These are phyloP conservation scores for Bilobella aurantiaca DNA, from an alignment of 1,140 invertebrate species.

Conservation along the genomic window DNA sequence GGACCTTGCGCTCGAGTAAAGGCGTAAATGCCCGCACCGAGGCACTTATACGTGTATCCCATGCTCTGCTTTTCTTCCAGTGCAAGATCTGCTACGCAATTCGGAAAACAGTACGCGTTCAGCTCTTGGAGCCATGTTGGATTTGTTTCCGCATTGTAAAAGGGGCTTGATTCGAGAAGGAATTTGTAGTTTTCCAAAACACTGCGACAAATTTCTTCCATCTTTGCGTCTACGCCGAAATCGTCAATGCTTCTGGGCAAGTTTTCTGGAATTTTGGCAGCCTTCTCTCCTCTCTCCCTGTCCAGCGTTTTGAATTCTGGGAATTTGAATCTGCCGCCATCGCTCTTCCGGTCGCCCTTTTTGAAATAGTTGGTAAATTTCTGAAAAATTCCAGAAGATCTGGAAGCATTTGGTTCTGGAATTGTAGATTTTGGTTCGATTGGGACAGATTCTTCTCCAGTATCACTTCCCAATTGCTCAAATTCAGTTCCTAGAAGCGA, in stretches of 20 bases:
- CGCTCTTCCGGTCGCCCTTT: background rate
- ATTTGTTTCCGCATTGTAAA: constrained; percentile 3
- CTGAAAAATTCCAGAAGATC: background rate
- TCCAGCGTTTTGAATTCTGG: background rate
- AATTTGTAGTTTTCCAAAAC: constrained; percentile 15
- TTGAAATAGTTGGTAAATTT: background rate
- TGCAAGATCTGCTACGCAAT: constrained; percentile 5
- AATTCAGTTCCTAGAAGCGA: background rate
- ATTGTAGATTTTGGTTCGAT: background rate
- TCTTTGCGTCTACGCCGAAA: constrained; percentile 7
- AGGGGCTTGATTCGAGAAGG: background rate
- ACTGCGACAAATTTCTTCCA: constrained; percentile 6
- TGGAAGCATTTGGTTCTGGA: background rate
- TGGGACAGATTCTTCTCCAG: background rate
- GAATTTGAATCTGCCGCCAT: background rate
- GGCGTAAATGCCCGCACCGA: constrained; percentile 17
- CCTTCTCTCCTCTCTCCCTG: background rate
- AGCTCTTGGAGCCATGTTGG: constrained; percentile 8
- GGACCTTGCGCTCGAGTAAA: constrained; percentile 2
- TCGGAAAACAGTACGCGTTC: constrained; percentile 9
- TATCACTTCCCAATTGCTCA: background rate
- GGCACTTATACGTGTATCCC: constrained; percentile 24
- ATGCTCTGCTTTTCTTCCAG: constrained; percentile 12
- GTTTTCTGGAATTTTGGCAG: background rate
- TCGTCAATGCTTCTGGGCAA: constrained; percentile 3